These are phyloP conservation scores for Odontamblyopus rebecca DNA, from an alignment of 2,797 vertebrate genomes.

Conservation along the genomic window DNA sequence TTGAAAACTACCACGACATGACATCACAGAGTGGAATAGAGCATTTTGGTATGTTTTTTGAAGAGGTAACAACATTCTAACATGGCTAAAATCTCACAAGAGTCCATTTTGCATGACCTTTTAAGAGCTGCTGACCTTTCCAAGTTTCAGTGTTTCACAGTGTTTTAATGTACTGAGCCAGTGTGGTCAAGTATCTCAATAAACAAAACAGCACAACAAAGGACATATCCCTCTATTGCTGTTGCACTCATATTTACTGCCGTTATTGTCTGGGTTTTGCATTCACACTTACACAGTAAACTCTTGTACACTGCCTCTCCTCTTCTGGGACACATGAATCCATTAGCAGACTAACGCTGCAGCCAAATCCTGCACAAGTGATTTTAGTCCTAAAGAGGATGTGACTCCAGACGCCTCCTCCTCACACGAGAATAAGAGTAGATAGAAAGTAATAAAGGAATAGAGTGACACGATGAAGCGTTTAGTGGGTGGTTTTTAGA, in stretches of 20 bases:
- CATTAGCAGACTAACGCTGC: not conserved
- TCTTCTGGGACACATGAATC: conserved; percentile 8
- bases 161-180: not conserved
- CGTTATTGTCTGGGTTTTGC: not conserved
- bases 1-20: too few species aligned
- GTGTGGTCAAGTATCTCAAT: not conserved
- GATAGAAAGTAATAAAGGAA: conserved; percentile 10
- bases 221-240: not conserved
- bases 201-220: not conserved
- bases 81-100: too few species aligned
- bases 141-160: too few species aligned
- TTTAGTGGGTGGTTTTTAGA: not conserved
- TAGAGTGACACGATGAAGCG: not conserved
- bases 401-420: not conserved
- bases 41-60: too few species aligned
- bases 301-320: not conserved
- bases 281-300: not conserved
- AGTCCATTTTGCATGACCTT: too few species aligned
- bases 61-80: too few species aligned
- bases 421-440: not conserved
- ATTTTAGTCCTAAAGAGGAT: not conserved
- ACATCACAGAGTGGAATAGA: too few species aligned
- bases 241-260: not conserved
- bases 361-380: conserved; percentile 1
- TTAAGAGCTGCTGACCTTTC: too few species aligned